These are phyloP conservation scores for Monodelphis domestica DNA, from an alignment of 2,797 vertebrate genomes.

Conservation along the genomic window DNA sequence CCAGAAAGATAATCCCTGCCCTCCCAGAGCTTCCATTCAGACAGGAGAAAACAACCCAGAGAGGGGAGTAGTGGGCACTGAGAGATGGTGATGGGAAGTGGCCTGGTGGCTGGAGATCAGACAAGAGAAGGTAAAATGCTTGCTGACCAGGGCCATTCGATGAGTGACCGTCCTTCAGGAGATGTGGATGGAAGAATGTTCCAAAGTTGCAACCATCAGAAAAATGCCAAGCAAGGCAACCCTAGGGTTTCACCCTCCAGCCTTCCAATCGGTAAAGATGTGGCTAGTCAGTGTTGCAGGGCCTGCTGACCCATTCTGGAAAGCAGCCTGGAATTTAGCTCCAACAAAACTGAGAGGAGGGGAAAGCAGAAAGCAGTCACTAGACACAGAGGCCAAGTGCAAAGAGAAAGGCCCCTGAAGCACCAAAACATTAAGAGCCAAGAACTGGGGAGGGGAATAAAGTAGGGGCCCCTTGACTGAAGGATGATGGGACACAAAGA, in stretches of 20 bases:
- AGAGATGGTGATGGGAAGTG: background rate
- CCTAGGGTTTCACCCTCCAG: background rate
- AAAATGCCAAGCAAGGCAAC: background rate
- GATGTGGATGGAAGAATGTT: background rate
- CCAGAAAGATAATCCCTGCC: background rate
- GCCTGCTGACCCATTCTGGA: background rate
- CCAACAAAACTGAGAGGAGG: background rate
- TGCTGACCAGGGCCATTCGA: background rate
- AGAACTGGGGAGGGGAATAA: too few relatives aligned
- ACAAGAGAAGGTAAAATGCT: background rate
- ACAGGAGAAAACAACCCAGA: background rate
- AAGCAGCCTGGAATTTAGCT: background rate
- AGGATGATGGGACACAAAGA: background rate
- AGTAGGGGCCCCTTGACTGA: background rate
- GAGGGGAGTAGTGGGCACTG: background rate
- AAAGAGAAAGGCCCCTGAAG: background rate
- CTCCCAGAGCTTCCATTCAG: background rate
- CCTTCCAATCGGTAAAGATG: background rate
- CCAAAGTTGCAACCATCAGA: background rate
- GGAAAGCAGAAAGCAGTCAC: background rate
- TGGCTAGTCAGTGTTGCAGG: background rate
- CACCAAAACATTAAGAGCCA: background rate
- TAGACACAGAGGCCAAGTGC: background rate
- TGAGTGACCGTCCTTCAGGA: background rate
- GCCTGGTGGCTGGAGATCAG: background rate